These are phyloP conservation scores for Sebastes elongatus DNA, from an alignment of 2,797 vertebrate genomes.

Conservation along the genomic window DNA sequence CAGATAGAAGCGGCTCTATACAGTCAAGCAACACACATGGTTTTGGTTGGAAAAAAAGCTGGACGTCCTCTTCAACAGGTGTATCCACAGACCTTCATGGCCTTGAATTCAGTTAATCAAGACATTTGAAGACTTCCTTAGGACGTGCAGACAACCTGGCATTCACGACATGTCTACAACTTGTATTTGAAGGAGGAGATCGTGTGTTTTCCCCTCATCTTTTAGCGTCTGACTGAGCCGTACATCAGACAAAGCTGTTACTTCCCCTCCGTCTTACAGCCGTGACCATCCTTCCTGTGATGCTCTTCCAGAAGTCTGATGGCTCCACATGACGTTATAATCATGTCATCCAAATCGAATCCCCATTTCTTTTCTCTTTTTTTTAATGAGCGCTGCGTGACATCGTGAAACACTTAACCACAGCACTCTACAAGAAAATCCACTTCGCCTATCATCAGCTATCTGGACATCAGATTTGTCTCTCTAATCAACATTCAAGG, in stretches of 20 bases:
- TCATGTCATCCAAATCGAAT: slow-evolving; percentile 50
- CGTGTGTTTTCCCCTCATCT: not conserved
- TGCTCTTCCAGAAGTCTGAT: slow-evolving; percentile 51
- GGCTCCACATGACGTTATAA: slow-evolving; percentile 50
- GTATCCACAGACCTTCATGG: not conserved
- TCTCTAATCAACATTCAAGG: slow-evolving; percentile 67
- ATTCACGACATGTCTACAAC: slow-evolving; percentile 3
- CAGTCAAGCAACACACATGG: not conserved
- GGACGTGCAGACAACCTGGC: slow-evolving; percentile 18
- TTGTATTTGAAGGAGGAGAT: slow-evolving; percentile 1
- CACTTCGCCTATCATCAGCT: slow-evolving; percentile 60
- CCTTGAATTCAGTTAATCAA: slow-evolving; percentile 6
- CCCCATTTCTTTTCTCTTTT: not conserved
- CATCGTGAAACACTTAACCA: slow-evolving; percentile 57
- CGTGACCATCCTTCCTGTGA: slow-evolving; percentile 54
- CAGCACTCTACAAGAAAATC: slow-evolving; percentile 42
- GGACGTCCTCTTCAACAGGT: slow-evolving; percentile 9
- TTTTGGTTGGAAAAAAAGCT: not conserved
- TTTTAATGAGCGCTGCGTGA: slow-evolving; percentile 33
- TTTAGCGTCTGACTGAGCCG: not conserved
- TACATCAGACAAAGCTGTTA: slow-evolving; percentile 34
- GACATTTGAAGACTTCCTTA: slow-evolving; percentile 12
- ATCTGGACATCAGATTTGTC: slow-evolving; percentile 72
- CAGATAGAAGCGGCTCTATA: not conserved
- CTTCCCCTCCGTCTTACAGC: slow-evolving; percentile 33